phyloP scores from a whole-genome alignment of 1,140 invertebrate species.

The Drosophila nikananu region DNA sequence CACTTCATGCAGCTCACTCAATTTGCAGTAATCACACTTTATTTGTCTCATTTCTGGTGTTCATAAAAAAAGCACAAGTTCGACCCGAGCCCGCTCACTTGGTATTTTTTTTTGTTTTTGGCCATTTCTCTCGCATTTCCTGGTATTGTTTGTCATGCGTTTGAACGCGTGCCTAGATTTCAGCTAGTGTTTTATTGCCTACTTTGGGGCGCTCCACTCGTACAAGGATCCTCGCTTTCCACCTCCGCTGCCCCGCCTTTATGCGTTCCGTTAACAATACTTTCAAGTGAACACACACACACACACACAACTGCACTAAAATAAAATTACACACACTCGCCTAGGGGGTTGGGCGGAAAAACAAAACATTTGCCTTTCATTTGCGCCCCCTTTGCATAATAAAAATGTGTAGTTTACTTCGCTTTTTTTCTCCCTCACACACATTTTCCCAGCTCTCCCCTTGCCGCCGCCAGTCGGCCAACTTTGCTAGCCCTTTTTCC shows the following conservation, averaged over 20 bases:
- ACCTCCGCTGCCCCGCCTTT: conserved; percentile 32
- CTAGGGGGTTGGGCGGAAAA: conserved; percentile 48
- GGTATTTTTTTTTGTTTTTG: neutral
- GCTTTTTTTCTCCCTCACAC: conserved; percentile 39
- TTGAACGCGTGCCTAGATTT: conserved; percentile 76
- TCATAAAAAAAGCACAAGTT: conserved; percentile 67
- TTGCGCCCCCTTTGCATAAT: conserved; percentile 82
- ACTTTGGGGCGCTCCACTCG: conserved; percentile 59
- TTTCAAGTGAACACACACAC: conserved; percentile 69
- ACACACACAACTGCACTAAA: conserved; percentile 57
- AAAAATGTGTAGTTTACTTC: conserved; percentile 81
- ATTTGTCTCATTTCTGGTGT: conserved; percentile 76
- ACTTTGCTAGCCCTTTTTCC: conserved; percentile 82
- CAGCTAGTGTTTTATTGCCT: conserved; percentile 80
- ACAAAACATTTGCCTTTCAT: conserved; percentile 83
- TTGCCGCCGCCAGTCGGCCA: conserved; percentile 41
- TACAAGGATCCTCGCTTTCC: conserved; percentile 11
- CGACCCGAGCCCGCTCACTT: conserved; percentile 4
- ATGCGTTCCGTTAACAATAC: conserved; percentile 75
- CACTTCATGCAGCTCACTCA: conserved; percentile 71
- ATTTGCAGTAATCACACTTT: conserved; percentile 81
- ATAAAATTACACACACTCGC: conserved; percentile 40
- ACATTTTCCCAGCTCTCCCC: conserved; percentile 37
- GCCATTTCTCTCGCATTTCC: conserved; percentile 39
- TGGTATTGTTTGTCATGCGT: conserved; percentile 60